Base-by-base conservation (phyloP, 53 echinoderm and acorn worm species). In the Holothuria leucospilota region DNA sequence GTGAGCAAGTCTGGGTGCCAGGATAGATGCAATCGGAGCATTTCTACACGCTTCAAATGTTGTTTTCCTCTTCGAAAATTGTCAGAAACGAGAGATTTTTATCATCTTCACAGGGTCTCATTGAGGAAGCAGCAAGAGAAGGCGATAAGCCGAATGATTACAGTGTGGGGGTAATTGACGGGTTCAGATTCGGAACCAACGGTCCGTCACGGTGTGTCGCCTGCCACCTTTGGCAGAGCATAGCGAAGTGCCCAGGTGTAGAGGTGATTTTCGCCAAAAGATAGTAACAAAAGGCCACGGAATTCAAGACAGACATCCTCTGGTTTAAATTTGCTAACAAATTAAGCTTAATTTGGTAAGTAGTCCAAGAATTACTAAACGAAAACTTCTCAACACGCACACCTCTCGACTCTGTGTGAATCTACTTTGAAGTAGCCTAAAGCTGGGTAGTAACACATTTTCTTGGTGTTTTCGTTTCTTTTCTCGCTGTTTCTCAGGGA, bases 171-270 rank as follows among this genome's bases (percentile, higher is more conserved):
- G 56, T 56, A 56, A 56, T 56, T 56, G 56, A 56, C 56, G 28
- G 75, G 75, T 75, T 75, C 75, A 75, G 75, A n/a, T 39, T 26
- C 12, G 75, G 75, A 28, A 23, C 51, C 52, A 75, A 75, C 75
- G 75, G 51, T 52, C 49, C 51, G 26, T 46, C 75, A 24, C 75
- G 18, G 53, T 52, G 51, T 75, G 75, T 49, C 75, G 75, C 16
- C 75, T 49, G 75, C 51, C 51, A 75, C 75, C 51, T 75, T 75
- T 75, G 53, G 70, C 72, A 40, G 75, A 53, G 75, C 75, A 75
- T 75, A 75, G 75, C 75, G 75, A 75, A 26, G 51, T 75, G 75
- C 26, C 75, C 75, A 75, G 75, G 75, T 75, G 75, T 26, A 53
- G 41, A 75, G 34, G 34, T 56, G 56, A 56, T 16, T 56, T 56